Percentiles rank a stretch among this genome's conserved stretches.
Evolutionary conservation across 2,888 invertebrate genomes (phyloP).

Genomic region (Ctena decussata): DNA sequence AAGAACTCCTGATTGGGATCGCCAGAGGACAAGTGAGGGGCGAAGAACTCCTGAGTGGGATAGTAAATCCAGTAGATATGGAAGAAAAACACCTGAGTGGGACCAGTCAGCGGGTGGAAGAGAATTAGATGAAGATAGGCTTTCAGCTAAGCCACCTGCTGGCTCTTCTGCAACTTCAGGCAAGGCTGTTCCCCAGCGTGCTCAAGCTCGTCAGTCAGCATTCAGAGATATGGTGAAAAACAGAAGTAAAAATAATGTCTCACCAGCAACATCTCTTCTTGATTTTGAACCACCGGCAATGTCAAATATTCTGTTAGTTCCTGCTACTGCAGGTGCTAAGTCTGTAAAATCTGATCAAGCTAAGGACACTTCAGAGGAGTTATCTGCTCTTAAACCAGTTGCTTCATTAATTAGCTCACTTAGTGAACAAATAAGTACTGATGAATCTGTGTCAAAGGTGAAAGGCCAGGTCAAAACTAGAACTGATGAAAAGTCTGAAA

Average conservation of each 20-base stretch:
- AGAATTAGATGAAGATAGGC: slow-evolving; percentile 34
- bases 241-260: slow-evolving; percentile 76
- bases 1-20: slow-evolving; percentile 16
- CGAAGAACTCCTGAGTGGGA: slow-evolving; percentile 63
- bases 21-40: slow-evolving; percentile 26
- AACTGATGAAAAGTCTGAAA: slow-evolving; percentile 15
- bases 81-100: slow-evolving; percentile 38
- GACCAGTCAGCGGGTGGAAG: neutral
- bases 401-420: slow-evolving; percentile 67
- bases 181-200: neutral
- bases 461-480: slow-evolving; percentile 24
- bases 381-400: slow-evolving; percentile 55
- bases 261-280: slow-evolving; percentile 84
- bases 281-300: slow-evolving; percentile 76
- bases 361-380: slow-evolving; percentile 26
- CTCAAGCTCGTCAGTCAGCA: slow-evolving; percentile 62
- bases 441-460: slow-evolving; percentile 24
- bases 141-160: slow-evolving; percentile 57
- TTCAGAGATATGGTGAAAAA: slow-evolving; percentile 71
- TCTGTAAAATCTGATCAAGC: slow-evolving; percentile 10
- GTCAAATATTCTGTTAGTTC: slow-evolving; percentile 76
- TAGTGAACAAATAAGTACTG: slow-evolving; percentile 65
- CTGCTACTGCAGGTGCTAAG: slow-evolving; percentile 67
- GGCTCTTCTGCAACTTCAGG: slow-evolving; percentile 3
- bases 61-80: slow-evolving; percentile 10